Evolutionary conservation across 1,140 invertebrate genomes (phyloP).

Genomic region (Drosophila kohkoa): DNA sequence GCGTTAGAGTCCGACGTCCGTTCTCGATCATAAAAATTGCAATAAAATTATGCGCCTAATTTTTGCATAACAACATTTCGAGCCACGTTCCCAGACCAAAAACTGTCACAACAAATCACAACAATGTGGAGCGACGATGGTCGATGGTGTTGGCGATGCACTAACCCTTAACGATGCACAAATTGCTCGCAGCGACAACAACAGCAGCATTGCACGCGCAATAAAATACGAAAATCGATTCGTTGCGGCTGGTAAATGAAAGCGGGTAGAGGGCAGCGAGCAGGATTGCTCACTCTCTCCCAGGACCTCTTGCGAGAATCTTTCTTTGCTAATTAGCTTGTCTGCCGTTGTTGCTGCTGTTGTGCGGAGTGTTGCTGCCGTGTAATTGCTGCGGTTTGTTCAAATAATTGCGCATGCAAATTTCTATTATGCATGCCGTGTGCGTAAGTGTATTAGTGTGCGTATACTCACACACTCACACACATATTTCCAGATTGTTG

Average conservation of each 20-base stretch:
- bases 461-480: conserved; percentile 12
- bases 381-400: conserved; percentile 81
- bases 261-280: neutral
- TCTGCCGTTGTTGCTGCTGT: conserved; percentile 46
- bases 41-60: conserved; percentile 84
- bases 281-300: neutral
- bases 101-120: conserved; percentile 82
- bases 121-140: conserved; percentile 29
- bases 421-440: conserved; percentile 73
- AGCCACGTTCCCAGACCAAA: conserved; percentile 29
- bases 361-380: conserved; percentile 66
- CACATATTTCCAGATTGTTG: conserved; percentile 16
- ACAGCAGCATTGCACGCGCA: conserved; percentile 50
- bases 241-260: conserved; percentile 54
- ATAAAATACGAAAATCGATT: conserved; percentile 80
- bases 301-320: conserved; percentile 26
- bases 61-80: conserved; percentile 84
- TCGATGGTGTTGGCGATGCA: conserved; percentile 45
- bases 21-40: conserved; percentile 81
- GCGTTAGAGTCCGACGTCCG: conserved; percentile 11
- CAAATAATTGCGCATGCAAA: conserved; percentile 83
- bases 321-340: conserved; percentile 78
- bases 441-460: conserved; percentile 12
- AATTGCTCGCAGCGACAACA: conserved; percentile 58
- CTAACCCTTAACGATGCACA: conserved; percentile 76